Percentiles rank a stretch among this genome's conserved stretches.
Evolutionary conservation across 2,113 vertebrate genomes (phyloP).

Genomic region (Ailuropoda melanoleuca): DNA sequence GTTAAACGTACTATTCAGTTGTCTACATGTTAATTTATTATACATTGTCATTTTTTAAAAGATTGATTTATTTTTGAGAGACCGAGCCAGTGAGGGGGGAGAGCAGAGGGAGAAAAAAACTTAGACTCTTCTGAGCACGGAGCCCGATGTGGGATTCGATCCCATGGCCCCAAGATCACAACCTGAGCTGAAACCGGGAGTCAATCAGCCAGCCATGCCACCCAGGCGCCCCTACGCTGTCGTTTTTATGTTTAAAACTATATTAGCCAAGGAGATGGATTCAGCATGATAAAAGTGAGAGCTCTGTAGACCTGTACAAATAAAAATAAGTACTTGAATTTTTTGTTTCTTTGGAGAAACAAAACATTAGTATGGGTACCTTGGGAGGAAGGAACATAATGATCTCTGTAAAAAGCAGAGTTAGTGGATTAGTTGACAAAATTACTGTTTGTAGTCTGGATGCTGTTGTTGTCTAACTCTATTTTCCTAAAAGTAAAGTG

Average conservation of each 20-base stretch:
- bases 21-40: background rate
- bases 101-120: background rate
- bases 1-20: background rate
- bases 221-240: background rate
- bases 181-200: background rate
- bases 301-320: background rate
- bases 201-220: background rate
- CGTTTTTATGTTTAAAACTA: conserved; percentile 8
- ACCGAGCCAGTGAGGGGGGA: background rate
- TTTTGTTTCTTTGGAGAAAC: conserved; percentile 18
- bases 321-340: conserved; percentile 39
- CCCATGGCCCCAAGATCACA: background rate
- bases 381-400: background rate
- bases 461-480: background rate
- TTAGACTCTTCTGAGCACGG: background rate
- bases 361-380: background rate
- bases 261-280: background rate
- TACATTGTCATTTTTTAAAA: background rate
- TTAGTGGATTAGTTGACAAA: background rate
- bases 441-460: background rate
- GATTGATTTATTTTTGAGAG: background rate
- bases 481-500: conserved; percentile 32
- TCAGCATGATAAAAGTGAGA: background rate
- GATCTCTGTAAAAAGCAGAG: background rate
- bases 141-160: background rate